Evolutionary conservation across 2,113 vertebrate species (phyloP), one percentile per base, ranked within the genome.

Genomic region (Indicator indicator): DNA sequence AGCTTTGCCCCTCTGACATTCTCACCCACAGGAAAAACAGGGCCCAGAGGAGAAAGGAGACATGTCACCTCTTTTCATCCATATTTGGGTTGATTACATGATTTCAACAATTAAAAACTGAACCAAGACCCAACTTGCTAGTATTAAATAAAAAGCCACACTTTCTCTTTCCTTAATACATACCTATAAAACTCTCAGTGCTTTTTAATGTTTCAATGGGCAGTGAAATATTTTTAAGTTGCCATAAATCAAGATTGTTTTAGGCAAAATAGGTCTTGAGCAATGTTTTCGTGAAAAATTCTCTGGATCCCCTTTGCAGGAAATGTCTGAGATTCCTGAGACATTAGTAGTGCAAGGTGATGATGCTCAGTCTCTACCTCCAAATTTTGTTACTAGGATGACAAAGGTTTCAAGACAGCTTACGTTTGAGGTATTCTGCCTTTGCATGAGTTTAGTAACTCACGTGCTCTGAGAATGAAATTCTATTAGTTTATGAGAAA

Each of bases 271-370:
- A 84, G 55, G 52, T 52, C 65, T 83, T 78, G 74, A 96, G 42
- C 10, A 94, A 69, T 21, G 46, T 72, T 94, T 96, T 89, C 12
- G 36, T 64, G 26, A 86, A 50, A 93, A 90, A 86, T 90, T 89
- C 60, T 84, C 76, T 89, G 79, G n/a, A 87, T 88, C 50, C 26
- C 15, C 73, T 62, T 12, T 86, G 59, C 55, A 97, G 90, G 86
- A 96, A 96, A 86, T 85, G 19, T 72, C 56, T 89, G 32, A 85
- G 82, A 94, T 97, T 96, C 86, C 79, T 95, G 33, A 88, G 68
- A 5, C 71, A 75, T 86, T 90, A 89, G n/a, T 23, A 79, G 40
- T 11, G 11, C 16, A 95, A 91, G 65, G 69, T 89, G 69, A 65
- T 50, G 58, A 78, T 64, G 46, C 24, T 86, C n/a, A 9, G 9